Evolutionary conservation across 2,888 invertebrate species (phyloP), one percentile per base, ranked within the genome.

Genomic region (Pristionchus fissidentatus): DNA sequence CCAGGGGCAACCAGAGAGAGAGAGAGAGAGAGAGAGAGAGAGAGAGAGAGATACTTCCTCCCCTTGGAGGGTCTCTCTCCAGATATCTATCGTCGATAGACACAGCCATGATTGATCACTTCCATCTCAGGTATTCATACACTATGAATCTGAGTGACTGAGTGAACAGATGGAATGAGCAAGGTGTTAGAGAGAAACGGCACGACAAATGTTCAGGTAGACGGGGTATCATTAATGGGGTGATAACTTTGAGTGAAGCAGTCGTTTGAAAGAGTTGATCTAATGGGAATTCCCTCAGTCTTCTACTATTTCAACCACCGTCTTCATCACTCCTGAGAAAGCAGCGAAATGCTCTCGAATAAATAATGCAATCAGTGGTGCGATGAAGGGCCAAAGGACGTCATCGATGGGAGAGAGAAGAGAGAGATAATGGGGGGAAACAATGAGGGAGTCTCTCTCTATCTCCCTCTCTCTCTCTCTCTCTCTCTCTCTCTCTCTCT

Each of bases 361-460:
- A 32, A 49, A 75, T 26, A 35, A 43, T 32, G 75, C 22, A 46
- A 4, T 0, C 26, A 75, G 3, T 38, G 66, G 38, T 8, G 0
- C 22, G 22, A 38, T 66, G 26, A 1, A 66, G 35, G 29, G 66
- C n/a, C n/a, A n/a, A n/a, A 66, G 38, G 66, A 60, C 60, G n/a
- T 38, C 38, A 43, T 73, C 1, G n/a, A 75, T 43, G 29, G 15
- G 75, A 75, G 75, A 73, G 73, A 32, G 43, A 38, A 70, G 26
- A 52, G 60, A 60, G 60, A 66, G 66, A 66, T 66, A 66, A 66
- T 66, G 75, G 49, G n/a, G n/a, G 46, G 75, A 75, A 75, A 75
- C 75, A 43, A 75, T 75, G 49, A 75, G 46, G 46, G 32, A 43
- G 49, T 78, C n/a, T 26, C 78, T 13, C 78, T 77, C 77, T 29